phyloP scores from a whole-genome alignment of 1,140 invertebrate species.

The Andricus grossulariae region DNA sequence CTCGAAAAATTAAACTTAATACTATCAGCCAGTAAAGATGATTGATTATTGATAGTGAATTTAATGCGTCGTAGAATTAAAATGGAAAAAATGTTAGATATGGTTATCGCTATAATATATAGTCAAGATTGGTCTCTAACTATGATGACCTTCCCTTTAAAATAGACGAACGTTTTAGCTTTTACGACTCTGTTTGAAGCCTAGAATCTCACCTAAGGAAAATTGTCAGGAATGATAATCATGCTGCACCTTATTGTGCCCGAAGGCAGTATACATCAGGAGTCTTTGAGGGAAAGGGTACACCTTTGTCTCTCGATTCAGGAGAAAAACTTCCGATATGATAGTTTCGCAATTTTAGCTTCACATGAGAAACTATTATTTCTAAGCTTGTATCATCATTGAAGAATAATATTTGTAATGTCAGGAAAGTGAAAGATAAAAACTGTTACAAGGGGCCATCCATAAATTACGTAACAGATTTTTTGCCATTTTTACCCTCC shows the following conservation, averaged over 20 bases:
- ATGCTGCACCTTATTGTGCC: slow-evolving; percentile 19
- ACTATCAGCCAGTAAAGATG: too few species aligned
- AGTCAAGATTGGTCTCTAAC: neutral
- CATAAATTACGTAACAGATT: too few species aligned
- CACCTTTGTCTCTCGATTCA: slow-evolving; percentile 14
- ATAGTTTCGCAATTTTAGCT: neutral
- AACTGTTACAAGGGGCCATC: too few species aligned
- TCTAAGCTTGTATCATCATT: neutral
- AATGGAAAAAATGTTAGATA: slow-evolving; percentile 15
- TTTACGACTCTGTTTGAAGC: neutral
- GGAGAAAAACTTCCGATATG: slow-evolving; percentile 2
- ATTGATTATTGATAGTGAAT: too few species aligned
- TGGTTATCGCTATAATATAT: slow-evolving; percentile 44
- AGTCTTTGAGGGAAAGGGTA: slow-evolving; percentile 21
- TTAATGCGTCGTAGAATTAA: too few species aligned
- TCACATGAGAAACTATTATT: neutral
- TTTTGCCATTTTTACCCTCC: too few species aligned
- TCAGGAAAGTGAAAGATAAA: too few species aligned
- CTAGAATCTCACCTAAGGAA: slow-evolving; percentile 9
- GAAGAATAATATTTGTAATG: neutral
- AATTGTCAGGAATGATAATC: slow-evolving; percentile 20
- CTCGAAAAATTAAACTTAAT: too few species aligned
- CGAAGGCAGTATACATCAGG: slow-evolving; percentile 5
- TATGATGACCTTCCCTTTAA: slow-evolving; percentile 40
- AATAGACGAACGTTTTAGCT: slow-evolving; percentile 32